Evolutionary conservation across 1,140 invertebrate species (phyloP).

Genomic region (Philotrypesis tridentata): DNA sequence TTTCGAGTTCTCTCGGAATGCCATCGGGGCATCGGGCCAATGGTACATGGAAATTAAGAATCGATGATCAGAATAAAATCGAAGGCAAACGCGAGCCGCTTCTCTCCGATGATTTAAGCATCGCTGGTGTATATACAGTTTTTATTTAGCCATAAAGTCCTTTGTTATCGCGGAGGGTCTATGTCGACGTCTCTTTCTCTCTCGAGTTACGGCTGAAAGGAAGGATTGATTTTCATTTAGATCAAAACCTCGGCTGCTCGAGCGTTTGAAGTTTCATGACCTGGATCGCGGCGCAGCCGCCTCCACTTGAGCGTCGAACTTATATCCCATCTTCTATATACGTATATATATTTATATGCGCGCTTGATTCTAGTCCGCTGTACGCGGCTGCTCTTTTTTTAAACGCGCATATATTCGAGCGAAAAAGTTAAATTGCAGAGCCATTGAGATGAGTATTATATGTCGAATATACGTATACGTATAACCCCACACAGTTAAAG

Average conservation of each 20-base stretch:
- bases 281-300: not conserved
- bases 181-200: not conserved
- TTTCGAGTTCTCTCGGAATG: too few species aligned
- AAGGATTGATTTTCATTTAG: constrained; percentile 40
- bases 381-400: not conserved
- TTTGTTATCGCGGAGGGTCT: not conserved
- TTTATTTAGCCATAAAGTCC: constrained; percentile 15
- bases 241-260: constrained; percentile 21
- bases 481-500: too few species aligned
- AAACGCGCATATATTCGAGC: not conserved
- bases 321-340: not conserved
- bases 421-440: not conserved
- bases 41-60: too few species aligned
- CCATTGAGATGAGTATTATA: too few species aligned
- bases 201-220: constrained; percentile 10
- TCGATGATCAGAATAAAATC: too few species aligned
- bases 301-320: constrained; percentile 5
- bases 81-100: too few species aligned
- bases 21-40: too few species aligned
- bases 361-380: not conserved
- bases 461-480: too few species aligned
- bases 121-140: not conserved
- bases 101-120: too few species aligned
- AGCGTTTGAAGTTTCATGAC: constrained; percentile 29
- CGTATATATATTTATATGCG: not conserved